Conservation (phyloP, 2,888 invertebrate species). For the Eupelmus urozonus region DNA sequence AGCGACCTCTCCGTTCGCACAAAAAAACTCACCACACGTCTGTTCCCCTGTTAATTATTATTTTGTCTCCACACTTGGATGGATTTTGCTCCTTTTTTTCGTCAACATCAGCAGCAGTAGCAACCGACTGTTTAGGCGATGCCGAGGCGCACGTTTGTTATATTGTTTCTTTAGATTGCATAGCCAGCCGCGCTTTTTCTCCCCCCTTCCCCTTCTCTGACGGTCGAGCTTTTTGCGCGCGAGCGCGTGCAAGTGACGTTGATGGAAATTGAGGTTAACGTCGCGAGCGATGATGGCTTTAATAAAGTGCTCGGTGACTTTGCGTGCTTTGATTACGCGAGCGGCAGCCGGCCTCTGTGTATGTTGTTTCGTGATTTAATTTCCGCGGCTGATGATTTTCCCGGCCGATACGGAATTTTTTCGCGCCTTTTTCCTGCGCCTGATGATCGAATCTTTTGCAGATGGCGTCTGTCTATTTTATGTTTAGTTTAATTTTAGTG, state of each 20-base stretch:
- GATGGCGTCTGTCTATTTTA: too few relatives aligned
- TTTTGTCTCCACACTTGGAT: too few relatives aligned
- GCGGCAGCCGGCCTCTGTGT: not conserved
- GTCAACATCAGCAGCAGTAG: too few relatives aligned
- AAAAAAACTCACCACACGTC: too few relatives aligned
- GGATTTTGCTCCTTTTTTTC: too few relatives aligned
- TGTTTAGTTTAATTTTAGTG: too few relatives aligned
- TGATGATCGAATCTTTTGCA: not conserved
- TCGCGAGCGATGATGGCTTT: slow-evolving; percentile 50
- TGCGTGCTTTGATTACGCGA: slow-evolving; percentile 52
- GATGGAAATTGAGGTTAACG: slow-evolving; percentile 57
- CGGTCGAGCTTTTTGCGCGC: slow-evolving; percentile 26
- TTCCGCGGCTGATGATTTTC: slow-evolving; percentile 29
- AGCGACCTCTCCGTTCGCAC: too few relatives aligned
- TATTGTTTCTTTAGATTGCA: too few relatives aligned
- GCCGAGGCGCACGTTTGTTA: too few relatives aligned
- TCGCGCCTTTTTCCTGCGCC: not conserved
- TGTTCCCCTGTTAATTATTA: too few relatives aligned
- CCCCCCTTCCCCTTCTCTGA: slow-evolving; percentile 15
- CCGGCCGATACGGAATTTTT: too few relatives aligned
- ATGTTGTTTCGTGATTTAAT: slow-evolving; percentile 38
- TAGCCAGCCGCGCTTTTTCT: slow-evolving; percentile 18
- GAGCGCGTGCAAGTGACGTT: slow-evolving; percentile 55
- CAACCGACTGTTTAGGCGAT: too few relatives aligned
- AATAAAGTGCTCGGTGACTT: slow-evolving; percentile 54